A percentile compares a stretch with the other conserved stretches of the same genome.
Evolutionary conservation across 2,888 invertebrate genomes (phyloP).

Genomic region (Sclerodermus sp.): DNA sequence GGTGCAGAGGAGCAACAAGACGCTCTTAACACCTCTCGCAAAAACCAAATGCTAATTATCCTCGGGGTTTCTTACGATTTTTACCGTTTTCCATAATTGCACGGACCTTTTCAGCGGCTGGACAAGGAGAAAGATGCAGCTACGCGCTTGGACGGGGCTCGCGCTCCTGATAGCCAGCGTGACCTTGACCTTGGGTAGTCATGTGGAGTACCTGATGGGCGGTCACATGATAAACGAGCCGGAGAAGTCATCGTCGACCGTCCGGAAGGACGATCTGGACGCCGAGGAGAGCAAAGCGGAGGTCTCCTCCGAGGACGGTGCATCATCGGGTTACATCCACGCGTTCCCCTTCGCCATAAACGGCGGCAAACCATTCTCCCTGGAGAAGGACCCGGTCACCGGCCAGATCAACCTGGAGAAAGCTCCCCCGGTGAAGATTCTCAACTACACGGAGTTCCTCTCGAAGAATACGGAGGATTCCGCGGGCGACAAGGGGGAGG

Average conservation of each 20-base stretch:
- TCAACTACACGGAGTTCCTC: constrained; percentile 42
- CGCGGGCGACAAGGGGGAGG: background rate
- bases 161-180: background rate
- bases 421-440: constrained; percentile 45
- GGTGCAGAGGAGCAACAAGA: too few relatives aligned
- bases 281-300: constrained; percentile 42
- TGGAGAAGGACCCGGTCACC: constrained; percentile 70
- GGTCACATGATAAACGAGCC: constrained; percentile 46
- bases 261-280: constrained; percentile 41
- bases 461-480: constrained; percentile 32
- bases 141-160: background rate
- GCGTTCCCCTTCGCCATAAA: constrained; percentile 61
- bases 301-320: constrained; percentile 23
- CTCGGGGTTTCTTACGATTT: too few relatives aligned
- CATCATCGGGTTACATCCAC: constrained; percentile 42
- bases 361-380: constrained; percentile 71
- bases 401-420: constrained; percentile 67
- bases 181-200: background rate
- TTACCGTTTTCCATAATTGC: too few relatives aligned
- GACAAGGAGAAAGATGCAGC: constrained; percentile 18
- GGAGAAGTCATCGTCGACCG: constrained; percentile 33
- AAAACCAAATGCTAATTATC: too few relatives aligned
- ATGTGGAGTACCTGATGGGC: constrained; percentile 38
- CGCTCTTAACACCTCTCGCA: too few relatives aligned
- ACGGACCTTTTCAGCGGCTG: background rate